Evolutionary conservation across 2,113 vertebrate species (phyloP), one percentile per base, ranked within the genome.

Genomic region (Haemorhous mexicanus): DNA sequence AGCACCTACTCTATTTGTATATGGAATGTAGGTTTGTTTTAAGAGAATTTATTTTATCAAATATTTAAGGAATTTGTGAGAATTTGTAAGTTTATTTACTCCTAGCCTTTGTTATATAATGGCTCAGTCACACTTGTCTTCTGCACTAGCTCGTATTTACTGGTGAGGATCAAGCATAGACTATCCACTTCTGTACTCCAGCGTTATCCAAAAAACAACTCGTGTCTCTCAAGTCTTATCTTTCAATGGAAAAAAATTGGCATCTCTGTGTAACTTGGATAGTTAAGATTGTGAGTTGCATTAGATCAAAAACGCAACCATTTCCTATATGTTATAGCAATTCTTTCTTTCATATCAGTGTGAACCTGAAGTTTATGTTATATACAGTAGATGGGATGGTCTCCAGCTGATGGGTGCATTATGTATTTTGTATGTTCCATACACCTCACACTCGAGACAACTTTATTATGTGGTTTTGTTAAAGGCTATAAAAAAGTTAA

Each of bases 141-240:
- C 94, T 96, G 95, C 77, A 97, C 94, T 95, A 95, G 95, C 91
- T 94, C 61, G 19, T 95, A 90, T 96, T 68, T 94, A 96, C 95
- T 89, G 91, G 89, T 94, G 91, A 97, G 86, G 93, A 95, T 91
- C 94, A 96, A 97, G 91, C 89, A 1, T 95, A 96, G 82, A 95
- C 83, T 95, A 89, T 92, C 93, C 86, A 95, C 89, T 96, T 96
- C 94, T 95, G 80, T 97, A 63, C 93, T 94, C 91, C 93, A 97
- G 91, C 80, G 24, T 96, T 96, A 95, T 30, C 96, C 76, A 93
- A 97, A 92, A 90, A 75, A 43, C 80, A 94, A 72, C 94, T 94
- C 80, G 83, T 96, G 77, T 84, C 44, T 95, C 94, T 97, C 94
- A 92, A 94, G 91, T 90, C 95, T 92, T 94, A 93, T 91, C 96